phyloP scores from a whole-genome alignment of 2,888 invertebrate genomes.

The Eupeodes luniger region DNA sequence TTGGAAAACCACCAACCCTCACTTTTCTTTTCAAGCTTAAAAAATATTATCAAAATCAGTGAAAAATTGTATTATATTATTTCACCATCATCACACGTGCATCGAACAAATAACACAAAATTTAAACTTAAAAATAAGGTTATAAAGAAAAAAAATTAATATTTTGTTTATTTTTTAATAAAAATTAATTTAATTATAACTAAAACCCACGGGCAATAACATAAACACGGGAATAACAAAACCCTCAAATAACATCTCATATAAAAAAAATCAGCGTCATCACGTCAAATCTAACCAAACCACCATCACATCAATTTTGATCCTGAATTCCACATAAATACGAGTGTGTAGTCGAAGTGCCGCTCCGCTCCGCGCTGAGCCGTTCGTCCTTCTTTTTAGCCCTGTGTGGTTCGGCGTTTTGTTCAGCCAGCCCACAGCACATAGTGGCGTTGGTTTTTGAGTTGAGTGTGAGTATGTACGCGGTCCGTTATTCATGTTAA shows the following conservation, averaged over 20 bases:
- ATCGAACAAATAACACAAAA: background rate
- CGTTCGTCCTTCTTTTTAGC: background rate
- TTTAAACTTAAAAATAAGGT: background rate
- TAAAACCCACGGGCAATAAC: background rate
- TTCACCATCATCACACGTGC: slow-evolving; percentile 9
- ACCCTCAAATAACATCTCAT: slow-evolving; percentile 24
- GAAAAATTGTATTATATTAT: slow-evolving; percentile 32
- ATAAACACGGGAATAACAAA: background rate
- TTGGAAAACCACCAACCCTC: background rate
- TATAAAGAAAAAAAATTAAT: slow-evolving; percentile 23
- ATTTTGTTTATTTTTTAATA: slow-evolving; percentile 58
- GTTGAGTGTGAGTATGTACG: background rate
- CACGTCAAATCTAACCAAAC: slow-evolving; percentile 23
- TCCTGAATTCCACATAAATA: background rate
- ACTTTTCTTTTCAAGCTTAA: background rate
- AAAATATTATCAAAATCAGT: background rate
- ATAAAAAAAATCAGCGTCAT: slow-evolving; percentile 17
- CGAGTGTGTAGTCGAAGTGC: background rate
- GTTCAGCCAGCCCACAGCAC: background rate
- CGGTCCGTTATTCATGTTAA: slow-evolving; percentile 54
- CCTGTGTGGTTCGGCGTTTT: background rate
- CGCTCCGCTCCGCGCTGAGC: too few species aligned
- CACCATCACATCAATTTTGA: slow-evolving; percentile 46
- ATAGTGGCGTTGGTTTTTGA: background rate
- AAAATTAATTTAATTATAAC: slow-evolving; percentile 62